Evolutionary conservation across 2,888 invertebrate genomes (phyloP), one percentile per base, ranked within the genome.

Genomic region (Anticlea derivata): DNA sequence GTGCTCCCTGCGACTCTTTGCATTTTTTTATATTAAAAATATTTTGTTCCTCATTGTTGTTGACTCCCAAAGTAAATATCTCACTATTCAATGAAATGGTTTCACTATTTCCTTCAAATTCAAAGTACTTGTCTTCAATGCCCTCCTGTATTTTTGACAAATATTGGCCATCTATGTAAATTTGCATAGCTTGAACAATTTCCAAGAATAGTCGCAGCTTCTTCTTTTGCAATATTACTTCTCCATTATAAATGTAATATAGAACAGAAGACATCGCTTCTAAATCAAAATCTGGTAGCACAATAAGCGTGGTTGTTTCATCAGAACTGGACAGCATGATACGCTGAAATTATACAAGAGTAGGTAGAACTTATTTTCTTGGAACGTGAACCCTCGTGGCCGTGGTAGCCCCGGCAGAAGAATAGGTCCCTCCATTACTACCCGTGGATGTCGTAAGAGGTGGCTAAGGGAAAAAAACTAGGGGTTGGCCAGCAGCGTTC

Each of bases 201-300:
- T 92, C 87, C 24, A 94, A 75, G 67, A 94, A 94, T 35, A 92
- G 91, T 39, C 89, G 78, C 12, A 94, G 65, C 51, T 91, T 88
- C n/a, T 88, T 83, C 27, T 90, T 88, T n/a, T 92, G 90, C 20
- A 95, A 80, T 2, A 88, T 78, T 0, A 93, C 93, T 72, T 92
- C 93, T 45, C 94, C 95, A 29, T 93, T 93, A 72, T 95, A 95
- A 55, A 94, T 92, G 68, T 94, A 94, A 66, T 93, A 93, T 29
- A 95, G 86, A 5, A 94, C 90, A 7, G 92, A 90, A 0, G 93
- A 91, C 83, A 95, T 91, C 55, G 92, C 93, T 47, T 92, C 92
- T 44, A 91, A 83, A 62, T 92, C 92, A 50, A 94, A 91, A 65
- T 94, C 94, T 13, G 94, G 93, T 40, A 95, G 84, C 54, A 94